phyloP scores from a whole-genome alignment of 2,888 invertebrate species.

The Polymixis flavicincta region DNA sequence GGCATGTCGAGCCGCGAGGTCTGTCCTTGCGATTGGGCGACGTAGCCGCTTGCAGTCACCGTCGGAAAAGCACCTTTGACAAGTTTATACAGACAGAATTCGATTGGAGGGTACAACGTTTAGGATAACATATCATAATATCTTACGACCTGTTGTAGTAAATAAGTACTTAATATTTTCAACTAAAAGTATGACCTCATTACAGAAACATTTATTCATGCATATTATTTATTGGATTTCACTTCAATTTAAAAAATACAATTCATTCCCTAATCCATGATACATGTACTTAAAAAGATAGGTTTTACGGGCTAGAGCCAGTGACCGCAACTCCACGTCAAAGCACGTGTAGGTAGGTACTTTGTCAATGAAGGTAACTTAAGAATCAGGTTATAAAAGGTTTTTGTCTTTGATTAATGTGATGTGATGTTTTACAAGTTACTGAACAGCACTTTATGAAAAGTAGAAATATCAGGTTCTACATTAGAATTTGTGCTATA shows the following conservation, averaged over 20 bases:
- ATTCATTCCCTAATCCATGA: background rate
- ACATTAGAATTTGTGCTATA: constrained; percentile 91
- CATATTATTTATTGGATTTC: constrained; percentile 2
- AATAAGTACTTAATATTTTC: constrained; percentile 7
- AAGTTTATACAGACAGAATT: background rate
- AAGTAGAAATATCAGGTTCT: constrained; percentile 92
- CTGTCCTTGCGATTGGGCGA: background rate
- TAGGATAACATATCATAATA: background rate
- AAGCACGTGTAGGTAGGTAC: no score
- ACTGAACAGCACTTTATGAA: constrained; percentile 93
- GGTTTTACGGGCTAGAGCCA: background rate
- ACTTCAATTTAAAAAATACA: constrained; percentile 5
- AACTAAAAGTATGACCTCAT: background rate
- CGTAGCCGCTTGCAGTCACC: background rate
- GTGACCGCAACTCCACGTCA: background rate
- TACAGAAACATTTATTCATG: constrained; percentile 9
- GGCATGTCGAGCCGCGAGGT: background rate
- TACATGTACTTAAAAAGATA: background rate
- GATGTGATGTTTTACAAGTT: constrained; percentile 75
- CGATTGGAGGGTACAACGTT: background rate
- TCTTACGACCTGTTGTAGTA: background rate
- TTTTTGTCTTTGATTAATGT: constrained; percentile 9
- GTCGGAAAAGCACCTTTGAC: background rate
- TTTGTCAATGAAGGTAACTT: constrained; percentile 3
- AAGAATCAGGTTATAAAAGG: background rate